These are phyloP conservation scores for Trichechus manatus DNA, from an alignment of 2,113 vertebrate genomes.

Conservation along the genomic window DNA sequence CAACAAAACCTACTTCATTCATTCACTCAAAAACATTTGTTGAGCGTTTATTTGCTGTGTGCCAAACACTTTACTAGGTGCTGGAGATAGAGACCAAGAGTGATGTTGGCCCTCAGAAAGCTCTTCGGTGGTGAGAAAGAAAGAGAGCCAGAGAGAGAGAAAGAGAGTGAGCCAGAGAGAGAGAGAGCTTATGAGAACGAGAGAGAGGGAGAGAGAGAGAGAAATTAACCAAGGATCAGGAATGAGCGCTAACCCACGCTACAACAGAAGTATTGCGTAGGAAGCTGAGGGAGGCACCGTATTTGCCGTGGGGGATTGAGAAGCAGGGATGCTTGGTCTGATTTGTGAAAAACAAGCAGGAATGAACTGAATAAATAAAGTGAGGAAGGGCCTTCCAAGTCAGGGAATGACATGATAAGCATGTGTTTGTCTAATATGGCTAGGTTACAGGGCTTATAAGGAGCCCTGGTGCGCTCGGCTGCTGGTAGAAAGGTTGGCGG, in stretches of 20 bases:
- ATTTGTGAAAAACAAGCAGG: background rate
- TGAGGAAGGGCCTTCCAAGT: background rate
- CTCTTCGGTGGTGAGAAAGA: background rate
- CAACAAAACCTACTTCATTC: background rate
- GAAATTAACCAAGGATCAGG: background rate
- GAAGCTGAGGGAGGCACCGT: background rate
- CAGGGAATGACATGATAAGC: background rate
- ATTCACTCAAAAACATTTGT: constrained; percentile 27
- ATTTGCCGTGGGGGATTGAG: background rate
- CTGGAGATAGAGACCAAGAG: background rate
- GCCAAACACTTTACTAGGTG: background rate
- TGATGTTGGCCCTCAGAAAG: background rate
- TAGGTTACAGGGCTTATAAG: background rate
- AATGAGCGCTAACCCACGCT: accelerated
- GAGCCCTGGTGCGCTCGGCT: background rate
- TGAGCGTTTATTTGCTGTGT: background rate
- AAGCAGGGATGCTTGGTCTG: background rate
- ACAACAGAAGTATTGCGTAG: too few relatives aligned
- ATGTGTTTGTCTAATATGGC: background rate
- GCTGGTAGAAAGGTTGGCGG: background rate
- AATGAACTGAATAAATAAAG: background rate
- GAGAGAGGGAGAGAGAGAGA: too few relatives aligned
- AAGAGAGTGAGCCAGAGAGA: background rate
- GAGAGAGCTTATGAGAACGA: background rate
- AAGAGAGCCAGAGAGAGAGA: background rate